phyloP scores from a whole-genome alignment of 1,140 invertebrate species.

The Hylyphantes graminicola region DNA sequence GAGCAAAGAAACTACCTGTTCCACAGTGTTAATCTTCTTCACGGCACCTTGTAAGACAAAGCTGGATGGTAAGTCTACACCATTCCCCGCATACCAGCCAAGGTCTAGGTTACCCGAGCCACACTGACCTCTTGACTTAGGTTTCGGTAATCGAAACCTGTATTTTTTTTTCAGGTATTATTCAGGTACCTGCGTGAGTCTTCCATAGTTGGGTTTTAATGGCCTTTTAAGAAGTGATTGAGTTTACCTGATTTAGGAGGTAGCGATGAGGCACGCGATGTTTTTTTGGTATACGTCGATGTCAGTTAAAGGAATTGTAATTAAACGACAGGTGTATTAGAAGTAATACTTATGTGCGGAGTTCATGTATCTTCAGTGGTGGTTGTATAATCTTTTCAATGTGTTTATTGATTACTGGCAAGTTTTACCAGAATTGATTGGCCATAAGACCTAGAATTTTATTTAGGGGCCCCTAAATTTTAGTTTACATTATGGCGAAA shows the following conservation, averaged over 20 bases:
- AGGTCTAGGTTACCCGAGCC: slow-evolving; percentile 25
- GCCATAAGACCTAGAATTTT: no score
- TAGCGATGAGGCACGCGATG: neutral
- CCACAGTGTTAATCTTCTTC: slow-evolving; percentile 34
- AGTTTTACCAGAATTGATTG: no score
- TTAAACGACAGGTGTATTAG: no score
- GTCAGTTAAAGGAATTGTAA: no score
- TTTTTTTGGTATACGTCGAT: slow-evolving; percentile 2
- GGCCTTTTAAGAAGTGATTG: slow-evolving; percentile 5
- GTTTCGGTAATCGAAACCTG: slow-evolving; percentile 42
- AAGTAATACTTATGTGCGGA: no score
- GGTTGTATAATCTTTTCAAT: no score
- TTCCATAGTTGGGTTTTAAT: neutral
- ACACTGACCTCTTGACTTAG: slow-evolving; percentile 34
- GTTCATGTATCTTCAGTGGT: no score
- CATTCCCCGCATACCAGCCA: slow-evolving; percentile 35
- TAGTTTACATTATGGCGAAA: no score
- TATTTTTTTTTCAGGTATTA: slow-evolving; percentile 6
- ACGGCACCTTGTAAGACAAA: slow-evolving; percentile 46
- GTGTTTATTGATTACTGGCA: no score
- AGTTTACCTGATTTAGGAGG: neutral
- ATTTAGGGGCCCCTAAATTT: no score
- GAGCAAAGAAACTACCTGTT: slow-evolving; percentile 31
- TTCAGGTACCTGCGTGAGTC: no score
- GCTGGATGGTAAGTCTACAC: slow-evolving; percentile 4